Percentiles rank a stretch among this genome's conserved stretches.
These are phyloP conservation scores for Scytalopus superciliaris DNA, from an alignment of 2,113 vertebrate species.

Conservation along the genomic window DNA sequence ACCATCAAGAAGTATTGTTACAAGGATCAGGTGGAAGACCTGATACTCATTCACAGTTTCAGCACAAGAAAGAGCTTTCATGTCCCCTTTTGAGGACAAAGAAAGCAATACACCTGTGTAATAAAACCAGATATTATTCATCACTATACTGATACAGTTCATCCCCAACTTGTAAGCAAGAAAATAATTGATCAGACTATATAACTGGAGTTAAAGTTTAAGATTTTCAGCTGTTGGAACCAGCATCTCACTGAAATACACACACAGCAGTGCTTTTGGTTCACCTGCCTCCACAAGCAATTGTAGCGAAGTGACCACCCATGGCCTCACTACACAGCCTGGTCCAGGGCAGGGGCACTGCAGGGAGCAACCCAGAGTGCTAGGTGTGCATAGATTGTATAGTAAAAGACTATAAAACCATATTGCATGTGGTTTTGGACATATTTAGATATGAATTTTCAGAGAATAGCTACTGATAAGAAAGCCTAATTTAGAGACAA, in stretches of 20 bases:
- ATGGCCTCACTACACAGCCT: accelerated
- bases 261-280: neutral
- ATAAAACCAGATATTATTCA: neutral
- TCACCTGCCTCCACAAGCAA: accelerated
- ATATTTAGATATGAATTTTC: neutral
- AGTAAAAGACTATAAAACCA: neutral
- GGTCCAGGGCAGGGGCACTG: neutral
- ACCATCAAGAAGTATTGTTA: neutral
- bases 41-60: neutral
- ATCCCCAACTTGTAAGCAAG: neutral
- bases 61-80: neutral
- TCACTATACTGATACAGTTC: neutral
- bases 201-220: neutral
- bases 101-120: neutral
- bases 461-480: neutral
- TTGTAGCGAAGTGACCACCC: neutral
- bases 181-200: neutral
- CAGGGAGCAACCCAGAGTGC: neutral
- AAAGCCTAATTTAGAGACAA: neutral
- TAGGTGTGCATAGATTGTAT: neutral
- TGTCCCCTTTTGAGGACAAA: neutral
- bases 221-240: neutral
- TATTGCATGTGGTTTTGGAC: neutral
- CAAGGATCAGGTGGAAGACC: neutral
- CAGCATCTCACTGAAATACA: neutral